phyloP scores from a whole-genome alignment of 2,113 vertebrate genomes.

The Glaucidium brasilianum region DNA sequence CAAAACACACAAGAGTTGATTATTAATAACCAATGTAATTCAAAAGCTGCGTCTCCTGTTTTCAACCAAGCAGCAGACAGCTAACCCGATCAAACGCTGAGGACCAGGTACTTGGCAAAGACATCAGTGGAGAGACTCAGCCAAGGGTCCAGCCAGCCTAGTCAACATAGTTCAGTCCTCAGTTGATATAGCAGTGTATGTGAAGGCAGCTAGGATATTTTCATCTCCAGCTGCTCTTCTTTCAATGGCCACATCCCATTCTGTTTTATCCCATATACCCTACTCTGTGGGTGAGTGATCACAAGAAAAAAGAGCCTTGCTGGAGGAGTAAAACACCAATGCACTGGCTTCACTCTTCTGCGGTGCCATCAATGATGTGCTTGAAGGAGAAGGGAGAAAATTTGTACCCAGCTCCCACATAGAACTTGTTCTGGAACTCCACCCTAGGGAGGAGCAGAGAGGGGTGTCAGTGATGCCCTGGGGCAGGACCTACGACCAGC shows the following conservation, averaged over 20 bases:
- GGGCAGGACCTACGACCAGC: background rate
- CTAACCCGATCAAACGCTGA: background rate
- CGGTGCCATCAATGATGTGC: constrained; percentile 62
- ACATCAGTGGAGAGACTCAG: background rate
- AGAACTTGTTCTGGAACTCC: constrained; percentile 87
- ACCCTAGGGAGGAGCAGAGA: constrained; percentile 67
- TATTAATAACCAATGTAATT: constrained; percentile 20
- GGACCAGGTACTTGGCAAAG: background rate
- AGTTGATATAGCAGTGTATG: background rate
- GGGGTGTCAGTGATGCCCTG: background rate
- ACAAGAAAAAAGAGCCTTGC: background rate
- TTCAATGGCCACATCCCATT: background rate
- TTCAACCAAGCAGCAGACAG: background rate
- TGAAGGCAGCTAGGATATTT: background rate
- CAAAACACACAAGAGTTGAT: background rate
- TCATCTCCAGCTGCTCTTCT: background rate
- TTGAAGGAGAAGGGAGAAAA: constrained; percentile 81
- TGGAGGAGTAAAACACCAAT: background rate
- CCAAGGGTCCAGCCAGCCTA: background rate
- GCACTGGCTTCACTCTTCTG: constrained; percentile 61
- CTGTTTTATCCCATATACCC: background rate
- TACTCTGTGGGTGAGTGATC: background rate
- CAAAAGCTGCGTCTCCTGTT: background rate
- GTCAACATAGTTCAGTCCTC: background rate
- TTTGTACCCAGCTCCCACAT: constrained; percentile 74